Base-by-base conservation (phyloP, 2,888 invertebrate genomes). In the Pseudococcus longispinus region DNA sequence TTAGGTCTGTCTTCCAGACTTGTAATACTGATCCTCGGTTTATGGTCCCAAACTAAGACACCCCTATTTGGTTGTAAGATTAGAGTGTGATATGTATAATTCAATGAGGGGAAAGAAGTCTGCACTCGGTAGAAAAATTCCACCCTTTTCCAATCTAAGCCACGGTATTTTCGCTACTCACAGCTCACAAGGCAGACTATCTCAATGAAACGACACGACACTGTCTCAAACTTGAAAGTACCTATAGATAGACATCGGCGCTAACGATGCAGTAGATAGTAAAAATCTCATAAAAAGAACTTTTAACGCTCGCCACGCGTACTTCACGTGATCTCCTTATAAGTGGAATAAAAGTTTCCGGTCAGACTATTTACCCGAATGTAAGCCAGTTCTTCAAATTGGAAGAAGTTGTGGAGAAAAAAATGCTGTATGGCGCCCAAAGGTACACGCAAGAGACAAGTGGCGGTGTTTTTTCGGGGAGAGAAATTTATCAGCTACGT, bases 401-500 rank as follows among this genome's bases (percentile, higher is more conserved):
- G 51, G 4, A n/a, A 9, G 65, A 26, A 26, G 9, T 23, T 11
- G 11, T 9, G 26, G 26, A 23, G 29, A 15, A 29, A 29, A 70
- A 70, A 70, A 70, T 70, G 6, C 29, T 70, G 3, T 4, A 8
- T 18, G 70, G 70, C 70, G 70, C 70, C 70, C 70, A 70, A 70
- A 70, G 70, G 70, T 70, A 29, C 29, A 23, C 15, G 70, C 4
- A 18, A 70, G 70, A 29, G 70, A 29, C 70, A 11, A 26, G 37
- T 20, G 23, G 70, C 1, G 70, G 70, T 9, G 70, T 20, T 60
- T 80, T 80, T 37, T 9, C 37, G 37, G 1, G 4, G 37, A 37
- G 20, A n/a, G 77, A 80, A 80, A 80, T 80, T 80, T 80, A 80
- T 80, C 77, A 80, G 77, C 77, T 37, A 20, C 13, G 20, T 42